Evolutionary conservation across 2,797 vertebrate species (phyloP), one percentile per base, ranked within the genome.

Genomic region (Chrysocyon brachyurus): DNA sequence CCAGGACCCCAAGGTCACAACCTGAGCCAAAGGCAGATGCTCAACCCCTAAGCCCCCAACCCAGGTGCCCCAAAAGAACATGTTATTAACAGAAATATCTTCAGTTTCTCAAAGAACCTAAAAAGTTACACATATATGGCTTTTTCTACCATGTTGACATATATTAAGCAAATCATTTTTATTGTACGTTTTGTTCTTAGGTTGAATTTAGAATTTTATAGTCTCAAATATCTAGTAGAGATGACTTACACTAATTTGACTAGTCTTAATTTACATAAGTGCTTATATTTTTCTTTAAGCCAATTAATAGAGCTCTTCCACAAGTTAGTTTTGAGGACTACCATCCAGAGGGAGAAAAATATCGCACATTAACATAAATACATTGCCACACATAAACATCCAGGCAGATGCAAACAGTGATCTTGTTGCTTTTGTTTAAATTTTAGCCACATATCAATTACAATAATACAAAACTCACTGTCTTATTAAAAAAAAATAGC

Each of bases 1-100:
- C 40, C 40, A 46, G 40, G 40, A 46, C 40, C 40, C 40, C 40
- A 46, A 46, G 40, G 40, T 46, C 40, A 46, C 40, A 46, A 46
- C 40, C 40, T 46, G 7, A 46, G 40, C 40, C 40, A 46, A 46
- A 46, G 40, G 40, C 40, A 46, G 40, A 46, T 46, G 7, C 6
- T 46, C 40, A 46, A 46, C 6, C 7, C 40, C 40, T 46, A 1
- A 46, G 40, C 1, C 7, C 40, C 40, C 40, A 46, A 46, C 40
- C 40, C 40, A 46, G 40, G 40, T 46, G 40, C 40, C 40, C 40
- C 40, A 79, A 79, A 79, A 31, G 6, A 56, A 36, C 66, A 52
- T 28, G 3, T 94, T 94, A 90, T 94, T 94, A 90, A 78, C 36
- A 90, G 12, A 61, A 68, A 86, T 86, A 57, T 40, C 73, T 85